Conservation (phyloP, 2,888 invertebrate species). For the Anoplius nigerrimus region DNA sequence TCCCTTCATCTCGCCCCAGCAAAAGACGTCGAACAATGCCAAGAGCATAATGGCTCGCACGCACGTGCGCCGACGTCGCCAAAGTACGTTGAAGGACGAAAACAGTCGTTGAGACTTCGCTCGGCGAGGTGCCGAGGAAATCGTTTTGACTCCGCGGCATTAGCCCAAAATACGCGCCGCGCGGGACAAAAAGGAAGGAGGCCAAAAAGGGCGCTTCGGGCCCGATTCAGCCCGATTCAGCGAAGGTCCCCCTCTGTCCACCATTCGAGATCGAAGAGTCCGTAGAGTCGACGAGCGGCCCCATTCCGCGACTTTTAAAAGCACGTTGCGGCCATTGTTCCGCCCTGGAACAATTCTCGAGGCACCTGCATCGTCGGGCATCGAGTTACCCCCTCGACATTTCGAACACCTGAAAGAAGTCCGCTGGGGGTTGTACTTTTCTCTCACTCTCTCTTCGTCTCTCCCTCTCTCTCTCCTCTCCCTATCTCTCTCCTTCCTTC, state of each 20-base stretch:
- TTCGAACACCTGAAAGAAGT: neutral
- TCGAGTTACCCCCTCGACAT: constrained; percentile 64
- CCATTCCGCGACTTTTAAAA: constrained; percentile 57
- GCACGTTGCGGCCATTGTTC: constrained; percentile 50
- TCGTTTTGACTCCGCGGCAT: constrained; percentile 49
- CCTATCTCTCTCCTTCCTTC: constrained; percentile 31
- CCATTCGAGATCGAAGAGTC: constrained; percentile 14
- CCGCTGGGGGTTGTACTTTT: constrained; percentile 26
- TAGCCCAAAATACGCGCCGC: neutral
- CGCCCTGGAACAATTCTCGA: constrained; percentile 54
- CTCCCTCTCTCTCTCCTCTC: constrained; percentile 26
- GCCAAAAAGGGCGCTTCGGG: constrained; percentile 1
- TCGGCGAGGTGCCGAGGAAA: constrained; percentile 56
- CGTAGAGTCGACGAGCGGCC: constrained; percentile 47
- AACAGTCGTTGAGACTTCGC: constrained; percentile 69
- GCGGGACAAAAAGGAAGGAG: constrained; percentile 14
- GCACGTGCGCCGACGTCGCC: constrained; percentile 62
- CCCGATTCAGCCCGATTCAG: neutral
- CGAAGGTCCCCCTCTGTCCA: constrained; percentile 14
- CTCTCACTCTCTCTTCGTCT: neutral
- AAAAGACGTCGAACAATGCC: constrained; percentile 20
- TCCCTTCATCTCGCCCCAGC: neutral
- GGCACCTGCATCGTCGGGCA: constrained; percentile 70
- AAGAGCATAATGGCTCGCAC: constrained; percentile 16
- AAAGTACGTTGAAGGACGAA: constrained; percentile 66